These are phyloP conservation scores for Apeltes quadracus DNA, from an alignment of 2,113 vertebrate species.

Conservation along the genomic window DNA sequence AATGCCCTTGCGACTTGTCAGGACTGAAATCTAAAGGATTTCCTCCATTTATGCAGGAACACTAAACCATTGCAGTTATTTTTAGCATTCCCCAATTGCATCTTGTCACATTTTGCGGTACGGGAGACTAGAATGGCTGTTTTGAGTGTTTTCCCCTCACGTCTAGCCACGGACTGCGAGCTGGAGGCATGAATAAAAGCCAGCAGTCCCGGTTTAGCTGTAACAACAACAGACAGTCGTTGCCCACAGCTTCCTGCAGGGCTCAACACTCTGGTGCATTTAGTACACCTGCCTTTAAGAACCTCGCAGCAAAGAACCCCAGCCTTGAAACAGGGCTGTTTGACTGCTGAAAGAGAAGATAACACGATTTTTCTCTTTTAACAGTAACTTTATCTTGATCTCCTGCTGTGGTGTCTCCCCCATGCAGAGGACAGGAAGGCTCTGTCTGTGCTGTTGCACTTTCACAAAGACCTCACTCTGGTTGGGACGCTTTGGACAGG, in stretches of 20 bases:
- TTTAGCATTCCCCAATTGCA: constrained; percentile 60
- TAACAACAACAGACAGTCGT: constrained; percentile 75
- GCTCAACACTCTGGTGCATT: constrained; percentile 67
- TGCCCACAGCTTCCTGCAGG: constrained; percentile 67
- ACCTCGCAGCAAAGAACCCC: constrained; percentile 35
- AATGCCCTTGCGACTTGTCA: constrained; percentile 32
- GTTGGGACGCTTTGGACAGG: constrained; percentile 52
- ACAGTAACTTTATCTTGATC: constrained; percentile 75
- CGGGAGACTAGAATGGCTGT: constrained; percentile 39
- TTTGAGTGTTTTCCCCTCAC: constrained; percentile 42
- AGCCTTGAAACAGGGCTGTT: constrained; percentile 44
- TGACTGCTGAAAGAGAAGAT: constrained; percentile 37
- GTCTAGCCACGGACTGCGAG: constrained; percentile 51
- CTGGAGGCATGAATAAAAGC: constrained; percentile 63
- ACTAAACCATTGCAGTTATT: constrained; percentile 55
- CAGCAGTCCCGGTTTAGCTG: constrained; percentile 56
- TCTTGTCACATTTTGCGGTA: constrained; percentile 58
- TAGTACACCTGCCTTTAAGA: constrained; percentile 69
- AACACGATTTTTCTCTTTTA: constrained; percentile 70
- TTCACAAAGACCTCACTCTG: constrained; percentile 63
- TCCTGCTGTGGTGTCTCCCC: constrained; percentile 62
- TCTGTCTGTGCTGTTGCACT: constrained; percentile 65
- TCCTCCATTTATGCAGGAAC: constrained; percentile 29
- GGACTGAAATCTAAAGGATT: constrained; percentile 23
- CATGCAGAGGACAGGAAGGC: constrained; percentile 68